phyloP scores from a whole-genome alignment of 2,888 invertebrate genomes.

The Cryptus viduatorius region DNA sequence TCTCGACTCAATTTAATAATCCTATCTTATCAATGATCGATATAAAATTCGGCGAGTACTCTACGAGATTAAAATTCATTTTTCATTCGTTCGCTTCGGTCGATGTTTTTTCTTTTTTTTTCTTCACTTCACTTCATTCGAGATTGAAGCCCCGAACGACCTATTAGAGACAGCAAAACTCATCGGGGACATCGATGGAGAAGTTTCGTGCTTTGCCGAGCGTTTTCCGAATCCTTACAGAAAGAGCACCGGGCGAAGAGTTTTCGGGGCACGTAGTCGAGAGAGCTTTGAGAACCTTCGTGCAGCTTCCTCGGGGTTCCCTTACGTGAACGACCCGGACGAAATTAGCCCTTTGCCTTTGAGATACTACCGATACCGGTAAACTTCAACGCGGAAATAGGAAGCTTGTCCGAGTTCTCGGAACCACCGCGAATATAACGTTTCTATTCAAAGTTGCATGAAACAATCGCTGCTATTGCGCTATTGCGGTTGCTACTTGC shows the following conservation, averaged over 20 bases:
- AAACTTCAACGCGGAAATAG: slow-evolving; percentile 54
- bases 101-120: slow-evolving; percentile 45
- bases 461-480: slow-evolving; percentile 51
- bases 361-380: slow-evolving; percentile 36
- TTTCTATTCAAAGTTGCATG: slow-evolving; percentile 50
- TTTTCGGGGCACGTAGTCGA: neutral
- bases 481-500: slow-evolving; percentile 17
- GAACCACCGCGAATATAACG: slow-evolving; percentile 40
- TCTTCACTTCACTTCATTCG: slow-evolving; percentile 30
- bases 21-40: slow-evolving; percentile 22
- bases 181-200: neutral
- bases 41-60: slow-evolving; percentile 15
- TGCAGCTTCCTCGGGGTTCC: slow-evolving; percentile 36
- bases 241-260: neutral
- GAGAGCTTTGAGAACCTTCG: slow-evolving; percentile 1
- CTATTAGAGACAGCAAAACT: neutral
- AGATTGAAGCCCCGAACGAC: slow-evolving; percentile 30
- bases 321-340: slow-evolving; percentile 25
- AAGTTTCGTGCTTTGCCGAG: slow-evolving; percentile 3
- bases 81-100: slow-evolving; percentile 38
- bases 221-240: slow-evolving; percentile 2
- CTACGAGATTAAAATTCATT: slow-evolving; percentile 47
- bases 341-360: slow-evolving; percentile 62
- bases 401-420: slow-evolving; percentile 47
- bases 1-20: slow-evolving; percentile 31